Evolutionary conservation across 1,140 invertebrate genomes (phyloP).

Genomic region (Cydia strobilella): DNA sequence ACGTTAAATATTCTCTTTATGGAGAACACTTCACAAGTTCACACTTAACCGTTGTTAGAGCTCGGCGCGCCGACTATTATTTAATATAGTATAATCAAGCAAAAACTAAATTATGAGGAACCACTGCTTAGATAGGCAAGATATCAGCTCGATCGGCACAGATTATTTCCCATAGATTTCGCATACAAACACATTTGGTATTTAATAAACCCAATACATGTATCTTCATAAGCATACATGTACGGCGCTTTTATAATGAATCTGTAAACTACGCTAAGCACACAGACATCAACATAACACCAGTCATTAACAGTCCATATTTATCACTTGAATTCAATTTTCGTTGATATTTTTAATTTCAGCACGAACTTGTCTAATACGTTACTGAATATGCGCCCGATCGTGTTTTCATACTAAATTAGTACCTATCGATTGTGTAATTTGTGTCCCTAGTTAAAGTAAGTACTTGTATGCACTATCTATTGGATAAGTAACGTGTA

Average conservation of each 20-base stretch:
- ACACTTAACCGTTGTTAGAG: not conserved
- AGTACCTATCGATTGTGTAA: not conserved
- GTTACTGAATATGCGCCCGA: no score
- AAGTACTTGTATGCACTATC: not conserved
- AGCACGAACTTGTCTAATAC: no score
- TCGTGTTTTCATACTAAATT: no score
- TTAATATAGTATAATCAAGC: not conserved
- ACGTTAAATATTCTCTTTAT: slow-evolving; percentile 59
- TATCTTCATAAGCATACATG: no score
- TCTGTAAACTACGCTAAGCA: no score
- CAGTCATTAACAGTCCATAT: no score
- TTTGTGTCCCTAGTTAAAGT: no score
- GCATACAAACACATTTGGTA: not conserved
- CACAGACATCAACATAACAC: no score
- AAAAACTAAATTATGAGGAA: not conserved
- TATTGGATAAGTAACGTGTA: not conserved
- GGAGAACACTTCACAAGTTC: slow-evolving; percentile 13
- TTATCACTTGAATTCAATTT: no score
- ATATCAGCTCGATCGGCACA: not conserved
- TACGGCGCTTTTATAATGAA: no score
- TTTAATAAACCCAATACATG: no score
- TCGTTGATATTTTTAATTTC: no score
- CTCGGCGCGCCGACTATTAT: not conserved
- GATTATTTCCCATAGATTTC: not conserved
- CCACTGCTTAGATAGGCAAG: not conserved